Conservation (phyloP, 1,140 invertebrate genomes). For the Drosophila equinoxialis region DNA sequence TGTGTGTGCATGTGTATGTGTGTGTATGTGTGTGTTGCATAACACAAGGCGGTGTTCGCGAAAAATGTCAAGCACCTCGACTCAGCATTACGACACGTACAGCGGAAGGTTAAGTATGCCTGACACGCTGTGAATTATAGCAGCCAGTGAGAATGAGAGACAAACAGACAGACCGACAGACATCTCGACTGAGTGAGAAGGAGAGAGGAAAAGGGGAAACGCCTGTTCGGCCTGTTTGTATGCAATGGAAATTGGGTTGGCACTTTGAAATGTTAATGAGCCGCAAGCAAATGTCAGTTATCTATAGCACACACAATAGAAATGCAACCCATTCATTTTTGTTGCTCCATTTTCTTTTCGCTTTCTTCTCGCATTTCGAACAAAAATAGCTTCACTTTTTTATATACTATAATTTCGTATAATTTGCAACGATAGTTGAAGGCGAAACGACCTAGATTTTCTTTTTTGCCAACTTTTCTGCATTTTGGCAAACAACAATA, state of each 20-base stretch:
- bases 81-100: constrained; percentile 57
- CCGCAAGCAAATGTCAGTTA: constrained; percentile 68
- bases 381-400: constrained; percentile 14
- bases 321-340: constrained; percentile 45
- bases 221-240: constrained; percentile 40
- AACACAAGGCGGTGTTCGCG: constrained; percentile 63
- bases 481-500: constrained; percentile 17
- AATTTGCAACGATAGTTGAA: constrained; percentile 56
- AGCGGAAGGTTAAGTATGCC: constrained; percentile 74
- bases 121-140: constrained; percentile 68
- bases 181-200: not conserved
- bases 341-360: not conserved
- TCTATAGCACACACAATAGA: constrained; percentile 46
- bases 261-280: constrained; percentile 75
- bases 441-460: constrained; percentile 41
- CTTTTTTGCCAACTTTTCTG: not conserved
- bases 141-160: not conserved
- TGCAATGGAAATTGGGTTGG: constrained; percentile 50
- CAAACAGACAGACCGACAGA: not conserved
- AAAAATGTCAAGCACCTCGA: constrained; percentile 77
- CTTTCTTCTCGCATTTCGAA: constrained; percentile 3
- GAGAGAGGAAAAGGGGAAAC: not conserved
- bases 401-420: constrained; percentile 50
- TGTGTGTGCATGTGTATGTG: not conserved
- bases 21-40: constrained; percentile 56